phyloP scores from a whole-genome alignment of 2,797 vertebrate species.

The Diglossa cyanea region DNA sequence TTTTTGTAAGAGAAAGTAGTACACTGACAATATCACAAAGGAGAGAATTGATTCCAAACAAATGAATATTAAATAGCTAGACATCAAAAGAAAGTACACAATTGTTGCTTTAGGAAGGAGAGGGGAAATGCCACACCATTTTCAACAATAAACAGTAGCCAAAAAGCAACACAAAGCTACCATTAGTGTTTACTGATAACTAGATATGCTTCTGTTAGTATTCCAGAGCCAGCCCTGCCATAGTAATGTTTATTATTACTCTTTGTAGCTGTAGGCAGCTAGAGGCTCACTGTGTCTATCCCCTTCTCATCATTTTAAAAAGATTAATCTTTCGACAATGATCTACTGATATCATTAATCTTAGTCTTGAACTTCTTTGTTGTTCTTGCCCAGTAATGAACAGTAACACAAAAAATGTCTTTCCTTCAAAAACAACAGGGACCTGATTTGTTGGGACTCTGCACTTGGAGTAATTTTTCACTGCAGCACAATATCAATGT shows the following conservation, averaged over 20 bases:
- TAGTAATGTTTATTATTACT: slow-evolving; percentile 68
- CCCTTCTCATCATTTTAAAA: slow-evolving; percentile 66
- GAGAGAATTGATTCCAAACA: slow-evolving; percentile 47
- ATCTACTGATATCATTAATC: slow-evolving; percentile 65
- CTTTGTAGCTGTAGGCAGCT: slow-evolving; percentile 65
- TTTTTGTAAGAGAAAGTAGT: slow-evolving; percentile 10
- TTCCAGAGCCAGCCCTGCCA: slow-evolving; percentile 39
- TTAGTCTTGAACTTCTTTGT: slow-evolving; percentile 51
- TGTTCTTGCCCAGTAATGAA: slow-evolving; percentile 41
- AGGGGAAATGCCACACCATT: slow-evolving; percentile 17
- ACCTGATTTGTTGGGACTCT: neutral
- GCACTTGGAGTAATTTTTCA: neutral
- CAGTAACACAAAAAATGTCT: neutral
- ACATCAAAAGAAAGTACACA: neutral
- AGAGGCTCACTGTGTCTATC: slow-evolving; percentile 57
- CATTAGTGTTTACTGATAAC: slow-evolving; percentile 70
- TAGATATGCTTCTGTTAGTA: slow-evolving; percentile 61
- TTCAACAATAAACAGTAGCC: slow-evolving; percentile 62
- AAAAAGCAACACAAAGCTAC: slow-evolving; percentile 42
- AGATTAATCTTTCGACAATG: slow-evolving; percentile 74
- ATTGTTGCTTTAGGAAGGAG: slow-evolving; percentile 41
- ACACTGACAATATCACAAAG: slow-evolving; percentile 8
- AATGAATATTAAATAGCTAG: slow-evolving; percentile 57
- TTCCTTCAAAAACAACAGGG: slow-evolving; percentile 27
- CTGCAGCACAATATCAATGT: neutral